phyloP scores from a whole-genome alignment of 2,888 invertebrate genomes.

The Keiferia lycopersicella region DNA sequence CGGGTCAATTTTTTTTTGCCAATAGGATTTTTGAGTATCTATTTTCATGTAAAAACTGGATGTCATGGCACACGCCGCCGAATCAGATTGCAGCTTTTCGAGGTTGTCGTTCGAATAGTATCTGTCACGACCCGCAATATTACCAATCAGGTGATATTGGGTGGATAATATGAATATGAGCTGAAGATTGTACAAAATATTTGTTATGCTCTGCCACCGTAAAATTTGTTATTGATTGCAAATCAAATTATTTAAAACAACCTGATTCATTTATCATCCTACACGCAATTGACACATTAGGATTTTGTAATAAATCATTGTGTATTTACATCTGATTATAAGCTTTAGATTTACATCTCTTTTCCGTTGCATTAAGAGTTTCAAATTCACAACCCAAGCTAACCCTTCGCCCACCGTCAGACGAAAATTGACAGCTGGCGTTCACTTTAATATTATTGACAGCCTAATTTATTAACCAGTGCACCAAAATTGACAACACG shows the following conservation, averaged over 20 bases:
- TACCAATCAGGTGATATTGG: no score
- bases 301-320: slow-evolving; percentile 56
- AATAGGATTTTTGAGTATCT: no score
- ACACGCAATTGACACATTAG: slow-evolving; percentile 65
- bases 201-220: neutral
- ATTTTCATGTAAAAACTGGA: no score
- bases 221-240: slow-evolving; percentile 18
- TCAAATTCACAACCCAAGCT: slow-evolving; percentile 36
- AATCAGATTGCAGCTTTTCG: no score
- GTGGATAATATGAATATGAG: no score
- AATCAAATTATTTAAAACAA: slow-evolving; percentile 6
- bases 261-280: slow-evolving; percentile 11
- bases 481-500: slow-evolving; percentile 41
- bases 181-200: no score
- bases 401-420: slow-evolving; percentile 59
- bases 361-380: slow-evolving; percentile 22
- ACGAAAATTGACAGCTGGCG: slow-evolving; percentile 68
- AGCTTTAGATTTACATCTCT: slow-evolving; percentile 37
- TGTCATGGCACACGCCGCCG: no score
- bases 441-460: slow-evolving; percentile 70
- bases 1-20: no score
- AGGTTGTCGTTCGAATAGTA: no score
- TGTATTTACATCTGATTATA: slow-evolving; percentile 36
- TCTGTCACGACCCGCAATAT: no score
- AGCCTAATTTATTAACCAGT: slow-evolving; percentile 65